A percentile compares a stretch with the other conserved stretches of the same genome.
phyloP scores from a whole-genome alignment of 2,113 vertebrate species.

The Forbesichthys papilliferus region DNA sequence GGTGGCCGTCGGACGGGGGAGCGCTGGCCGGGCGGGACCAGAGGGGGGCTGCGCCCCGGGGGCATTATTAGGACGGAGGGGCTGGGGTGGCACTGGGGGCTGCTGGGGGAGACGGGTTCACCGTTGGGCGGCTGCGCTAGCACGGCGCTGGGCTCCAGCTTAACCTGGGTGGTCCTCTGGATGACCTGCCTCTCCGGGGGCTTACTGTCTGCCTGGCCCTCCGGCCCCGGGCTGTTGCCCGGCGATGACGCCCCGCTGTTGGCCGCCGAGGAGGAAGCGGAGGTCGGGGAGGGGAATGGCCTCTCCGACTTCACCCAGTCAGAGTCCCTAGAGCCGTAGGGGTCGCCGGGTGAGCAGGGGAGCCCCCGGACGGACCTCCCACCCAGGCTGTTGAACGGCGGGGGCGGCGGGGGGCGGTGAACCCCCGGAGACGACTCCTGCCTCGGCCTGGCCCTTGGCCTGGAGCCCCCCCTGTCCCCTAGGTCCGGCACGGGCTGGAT shows the following conservation, averaged over 20 bases:
- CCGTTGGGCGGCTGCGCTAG: constrained; percentile 45
- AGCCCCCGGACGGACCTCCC: constrained; percentile 77
- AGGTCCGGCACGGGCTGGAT: constrained; percentile 87
- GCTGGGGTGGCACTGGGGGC: constrained; percentile 38
- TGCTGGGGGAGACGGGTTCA: constrained; percentile 50
- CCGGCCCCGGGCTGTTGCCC: constrained; percentile 70
- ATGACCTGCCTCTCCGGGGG: constrained; percentile 87
- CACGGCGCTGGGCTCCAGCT: constrained; percentile 81
- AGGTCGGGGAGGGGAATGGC: constrained; percentile 78
- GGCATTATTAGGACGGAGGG: constrained; percentile 31
- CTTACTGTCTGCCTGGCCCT: constrained; percentile 86
- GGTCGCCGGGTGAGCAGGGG: constrained; percentile 79
- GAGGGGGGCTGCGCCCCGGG: constrained; percentile 59
- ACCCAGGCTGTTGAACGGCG: constrained; percentile 36
- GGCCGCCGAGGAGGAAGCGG: constrained; percentile 39
- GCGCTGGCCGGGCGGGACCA: constrained; percentile 69
- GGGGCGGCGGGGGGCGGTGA: constrained; percentile 16
- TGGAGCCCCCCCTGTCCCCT: constrained; percentile 70
- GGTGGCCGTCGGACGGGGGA: constrained; percentile 54
- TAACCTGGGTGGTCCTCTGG: constrained; percentile 87
- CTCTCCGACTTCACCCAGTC: constrained; percentile 78
- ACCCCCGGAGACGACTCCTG: constrained; percentile 67
- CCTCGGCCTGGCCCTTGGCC: constrained; percentile 69
- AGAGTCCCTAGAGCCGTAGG: constrained; percentile 74
- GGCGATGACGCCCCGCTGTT: constrained; percentile 80